These are phyloP conservation scores for Leptopilina boulardi DNA, from an alignment of 1,140 invertebrate genomes.

Conservation along the genomic window DNA sequence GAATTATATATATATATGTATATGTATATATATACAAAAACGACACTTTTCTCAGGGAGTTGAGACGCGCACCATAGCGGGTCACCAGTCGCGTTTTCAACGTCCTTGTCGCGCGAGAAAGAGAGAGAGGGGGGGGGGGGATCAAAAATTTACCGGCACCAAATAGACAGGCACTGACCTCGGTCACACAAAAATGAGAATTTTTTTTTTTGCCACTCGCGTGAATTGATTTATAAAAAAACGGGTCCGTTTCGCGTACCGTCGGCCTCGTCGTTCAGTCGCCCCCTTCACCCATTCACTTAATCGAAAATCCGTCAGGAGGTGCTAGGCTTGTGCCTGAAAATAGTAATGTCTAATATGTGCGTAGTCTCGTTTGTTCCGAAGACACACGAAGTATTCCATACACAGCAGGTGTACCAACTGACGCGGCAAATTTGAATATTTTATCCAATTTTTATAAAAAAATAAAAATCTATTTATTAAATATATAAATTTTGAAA, in stretches of 20 bases:
- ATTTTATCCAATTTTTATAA: no score
- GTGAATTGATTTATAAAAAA: background rate
- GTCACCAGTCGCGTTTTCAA: conserved; percentile 26
- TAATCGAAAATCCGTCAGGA: conserved; percentile 54
- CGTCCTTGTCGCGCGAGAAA: no score
- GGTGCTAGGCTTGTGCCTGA: conserved; percentile 40
- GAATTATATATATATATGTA: no score
- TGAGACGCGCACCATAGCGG: conserved; percentile 41
- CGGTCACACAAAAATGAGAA: conserved; percentile 29
- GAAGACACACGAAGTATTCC: background rate
- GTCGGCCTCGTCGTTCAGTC: conserved; percentile 49
- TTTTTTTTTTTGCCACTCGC: no score
- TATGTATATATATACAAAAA: no score
- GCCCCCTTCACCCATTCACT: conserved; percentile 41
- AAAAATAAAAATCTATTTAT: no score
- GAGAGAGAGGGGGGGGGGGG: conserved; percentile 31
- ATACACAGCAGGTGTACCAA: background rate
- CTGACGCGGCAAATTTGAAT: background rate
- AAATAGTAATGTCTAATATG: conserved; percentile 18
- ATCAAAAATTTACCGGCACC: conserved; percentile 19
- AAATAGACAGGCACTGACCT: conserved; percentile 6
- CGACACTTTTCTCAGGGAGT: conserved; percentile 39
- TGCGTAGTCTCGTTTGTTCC: background rate
- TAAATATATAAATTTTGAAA: no score
- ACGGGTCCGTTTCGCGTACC: conserved; percentile 38